Evolutionary conservation across 2,888 invertebrate genomes (phyloP), one percentile per base, ranked within the genome.

Genomic region (Drosophila anomalata): DNA sequence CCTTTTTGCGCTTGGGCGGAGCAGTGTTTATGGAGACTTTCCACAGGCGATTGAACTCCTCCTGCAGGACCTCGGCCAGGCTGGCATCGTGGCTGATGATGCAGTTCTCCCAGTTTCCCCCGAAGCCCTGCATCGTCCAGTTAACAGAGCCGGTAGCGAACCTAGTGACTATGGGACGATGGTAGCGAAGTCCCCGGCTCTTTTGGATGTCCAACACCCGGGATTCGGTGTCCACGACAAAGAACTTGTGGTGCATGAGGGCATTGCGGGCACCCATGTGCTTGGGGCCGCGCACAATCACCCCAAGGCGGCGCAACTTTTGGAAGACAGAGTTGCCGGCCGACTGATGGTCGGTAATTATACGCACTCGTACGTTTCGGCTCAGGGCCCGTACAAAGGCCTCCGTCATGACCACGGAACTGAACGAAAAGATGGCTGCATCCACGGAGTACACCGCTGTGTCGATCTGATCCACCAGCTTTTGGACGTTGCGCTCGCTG

Each of bases 241-340:
- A 20, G 41, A 17, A 42, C 41, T 42, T 42, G 41, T 42, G 41
- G 20, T 42, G 41, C 41, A 42, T 42, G 9, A 42, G 41, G 17
- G n/a, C 41, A 3, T 9, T 17, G 14, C 14, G 6, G 17, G 7
- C 14, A 5, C 4, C 5, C 5, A 12, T 1, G 8, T 8, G 8
- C 20, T 20, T 2, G 17, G 41, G n/a, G 7, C 1, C 14, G 8
- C 20, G 41, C 17, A 42, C 41, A 9, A 3, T 3, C 9, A 42
- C 20, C 7, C 41, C 41, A 17, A 17, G 17, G 0, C 4, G 9
- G 14, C 41, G 17, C 20, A 42, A 9, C 17, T 2, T 4, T 8
- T 6, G 5, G 9, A 42, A 17, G 9, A 39, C 39, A 7, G 6
- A 6, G 14, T 12, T 20, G 41, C 9, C 8, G 3, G 17, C 7